Evolutionary conservation across 2,113 vertebrate species (phyloP).

Genomic region (Etia nguti): DNA sequence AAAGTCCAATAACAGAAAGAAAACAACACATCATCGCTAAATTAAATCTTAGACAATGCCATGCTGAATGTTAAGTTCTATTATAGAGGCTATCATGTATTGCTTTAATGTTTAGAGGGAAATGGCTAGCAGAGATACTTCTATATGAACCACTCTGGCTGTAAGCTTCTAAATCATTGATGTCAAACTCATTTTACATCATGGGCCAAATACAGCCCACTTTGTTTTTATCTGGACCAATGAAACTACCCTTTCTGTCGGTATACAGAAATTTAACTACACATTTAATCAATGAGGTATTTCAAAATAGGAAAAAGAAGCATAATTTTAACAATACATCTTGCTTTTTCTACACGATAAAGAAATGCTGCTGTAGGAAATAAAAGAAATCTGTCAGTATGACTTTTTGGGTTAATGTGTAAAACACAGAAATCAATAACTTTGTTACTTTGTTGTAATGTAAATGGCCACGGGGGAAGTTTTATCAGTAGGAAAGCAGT

Average conservation of each 20-base stretch:
- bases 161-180: neutral
- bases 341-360: neutral
- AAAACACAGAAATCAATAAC: neutral
- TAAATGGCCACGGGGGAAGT: neutral
- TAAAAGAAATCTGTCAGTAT: neutral
- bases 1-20: neutral
- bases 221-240: neutral
- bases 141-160: neutral
- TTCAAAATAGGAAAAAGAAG: neutral
- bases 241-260: neutral
- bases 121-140: neutral
- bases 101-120: neutral
- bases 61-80: neutral
- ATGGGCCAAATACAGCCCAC: neutral
- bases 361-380: neutral
- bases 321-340: neutral
- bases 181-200: neutral
- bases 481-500: neutral
- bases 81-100: neutral
- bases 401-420: neutral
- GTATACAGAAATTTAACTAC: neutral
- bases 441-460: neutral
- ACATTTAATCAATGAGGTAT: neutral
- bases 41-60: neutral
- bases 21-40: neutral